phyloP scores from a whole-genome alignment of 1,140 invertebrate species.

The Elymnias hypermnestra region DNA sequence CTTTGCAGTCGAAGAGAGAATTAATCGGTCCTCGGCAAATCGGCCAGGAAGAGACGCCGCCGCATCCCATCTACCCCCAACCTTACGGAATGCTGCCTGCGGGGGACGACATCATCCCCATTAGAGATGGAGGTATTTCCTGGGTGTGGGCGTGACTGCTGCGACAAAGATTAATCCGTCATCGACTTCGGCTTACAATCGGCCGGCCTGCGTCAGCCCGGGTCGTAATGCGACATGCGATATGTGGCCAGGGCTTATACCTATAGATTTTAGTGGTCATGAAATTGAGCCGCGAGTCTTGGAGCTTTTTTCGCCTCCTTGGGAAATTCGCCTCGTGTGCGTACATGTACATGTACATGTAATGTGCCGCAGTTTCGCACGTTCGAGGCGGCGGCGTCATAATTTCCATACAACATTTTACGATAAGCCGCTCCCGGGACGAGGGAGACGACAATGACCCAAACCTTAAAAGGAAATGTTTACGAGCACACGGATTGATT shows the following conservation, averaged over 20 bases:
- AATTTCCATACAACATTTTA: slow-evolving; percentile 3
- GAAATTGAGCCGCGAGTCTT: too few relatives aligned
- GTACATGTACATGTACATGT: too few relatives aligned
- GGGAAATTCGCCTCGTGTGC: too few relatives aligned
- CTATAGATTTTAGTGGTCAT: too few relatives aligned
- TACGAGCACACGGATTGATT: slow-evolving; percentile 12
- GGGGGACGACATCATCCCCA: slow-evolving; percentile 61
- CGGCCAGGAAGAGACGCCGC: slow-evolving; percentile 57
- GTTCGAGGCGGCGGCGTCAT: neutral
- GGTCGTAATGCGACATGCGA: too few relatives aligned
- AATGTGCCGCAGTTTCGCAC: neutral
- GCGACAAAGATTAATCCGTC: too few relatives aligned
- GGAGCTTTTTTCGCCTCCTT: too few relatives aligned
- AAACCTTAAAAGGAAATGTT: slow-evolving; percentile 7
- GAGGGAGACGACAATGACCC: slow-evolving; percentile 15
- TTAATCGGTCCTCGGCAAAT: slow-evolving; percentile 42
- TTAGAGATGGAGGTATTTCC: slow-evolving; percentile 58
- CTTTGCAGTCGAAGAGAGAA: slow-evolving; percentile 32
- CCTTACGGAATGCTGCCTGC: slow-evolving; percentile 42
- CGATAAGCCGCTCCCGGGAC: slow-evolving; percentile 12
- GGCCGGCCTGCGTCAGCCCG: too few relatives aligned
- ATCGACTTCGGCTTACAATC: too few relatives aligned
- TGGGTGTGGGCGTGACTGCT: neutral
- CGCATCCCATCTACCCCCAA: slow-evolving; percentile 49
- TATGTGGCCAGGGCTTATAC: too few relatives aligned